A percentile compares a stretch with the other conserved stretches of the same genome.
Evolutionary conservation across 1,140 invertebrate genomes (phyloP).

Genomic region (Drosophila jambulina): DNA sequence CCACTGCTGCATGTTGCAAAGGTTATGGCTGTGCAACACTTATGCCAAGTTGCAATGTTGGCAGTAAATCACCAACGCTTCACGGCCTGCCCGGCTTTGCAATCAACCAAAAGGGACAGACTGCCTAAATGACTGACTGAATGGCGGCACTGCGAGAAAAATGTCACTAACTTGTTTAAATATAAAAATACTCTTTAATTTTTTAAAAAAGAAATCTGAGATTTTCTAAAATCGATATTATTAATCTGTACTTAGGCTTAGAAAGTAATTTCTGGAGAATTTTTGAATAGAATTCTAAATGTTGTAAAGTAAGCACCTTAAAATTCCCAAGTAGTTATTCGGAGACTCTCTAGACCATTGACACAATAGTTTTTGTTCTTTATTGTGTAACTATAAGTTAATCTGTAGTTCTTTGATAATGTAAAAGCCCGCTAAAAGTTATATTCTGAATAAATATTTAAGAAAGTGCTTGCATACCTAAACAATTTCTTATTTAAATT

Average conservation of each 20-base stretch:
- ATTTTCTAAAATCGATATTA: background rate
- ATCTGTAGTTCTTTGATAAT: too few species aligned
- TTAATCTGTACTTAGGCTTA: background rate
- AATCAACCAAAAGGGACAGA: constrained; percentile 64
- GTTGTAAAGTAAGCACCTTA: background rate
- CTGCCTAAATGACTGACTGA: constrained; percentile 53
- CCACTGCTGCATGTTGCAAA: constrained; percentile 73
- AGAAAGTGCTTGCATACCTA: too few species aligned
- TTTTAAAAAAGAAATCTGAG: too few species aligned
- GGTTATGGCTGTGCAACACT: constrained; percentile 84
- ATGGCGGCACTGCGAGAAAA: constrained; percentile 27
- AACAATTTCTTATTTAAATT: too few species aligned
- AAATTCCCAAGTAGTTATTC: background rate
- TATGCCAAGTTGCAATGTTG: constrained; percentile 83
- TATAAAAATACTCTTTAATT: too few species aligned
- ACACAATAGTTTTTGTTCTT: background rate
- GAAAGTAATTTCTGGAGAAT: background rate
- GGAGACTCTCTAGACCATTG: background rate
- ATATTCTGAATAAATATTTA: too few species aligned
- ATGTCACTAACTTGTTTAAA: background rate
- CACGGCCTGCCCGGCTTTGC: constrained; percentile 60
- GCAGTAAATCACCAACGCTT: constrained; percentile 75
- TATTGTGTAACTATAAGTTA: too few species aligned
- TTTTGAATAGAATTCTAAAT: background rate
- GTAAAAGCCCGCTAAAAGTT: too few species aligned